Evolutionary conservation across 1,140 invertebrate genomes (phyloP), one percentile per base, ranked within the genome.

Genomic region (Parapsyche elsis): DNA sequence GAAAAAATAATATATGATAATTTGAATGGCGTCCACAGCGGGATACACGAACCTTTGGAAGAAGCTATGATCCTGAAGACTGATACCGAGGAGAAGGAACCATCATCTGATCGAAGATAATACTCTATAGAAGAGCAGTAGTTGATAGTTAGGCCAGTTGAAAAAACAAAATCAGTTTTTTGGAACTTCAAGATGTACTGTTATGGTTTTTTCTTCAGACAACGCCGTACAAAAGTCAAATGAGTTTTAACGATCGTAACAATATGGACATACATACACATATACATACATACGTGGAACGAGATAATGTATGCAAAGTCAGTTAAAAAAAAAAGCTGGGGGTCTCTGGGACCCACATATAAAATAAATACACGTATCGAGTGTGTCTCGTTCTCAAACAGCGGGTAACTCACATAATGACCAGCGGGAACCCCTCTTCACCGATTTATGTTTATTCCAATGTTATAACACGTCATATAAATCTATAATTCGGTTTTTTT

Each of bases 401-500:
- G 49, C 49, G 49, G 49, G 49, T 14, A 53, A 16, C 49, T 53
- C 10, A 16, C 49, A 53, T 53, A 53, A 53, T 53, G 49, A 53
- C 16, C 49, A 38, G 49, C 16, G 12, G 49, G 49, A 53, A 53
- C 49, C 49, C 49, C 16, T 53, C 49, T 53, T n/a, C 49, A 5
- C 16, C 2, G 10, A 14, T 53, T 53, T 53, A 53, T 53, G 49
- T 53, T 53, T 53, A 53, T 53, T 53, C 49, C 49, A 53, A 53
- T 16, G 16, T 53, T 53, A 53, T 53, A 53, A 53, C 49, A 53
- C 49, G 49, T 53, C 49, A 53, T 53, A 53, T 53, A 53, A 53
- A 53, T 53, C 49, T 16, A 53, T 53, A 53, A 53, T 53, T 5
- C 49, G 10, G 49, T 53, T 53, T 53, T 53, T 16, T 53, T 53